These are phyloP conservation scores for Tiaroga cobitis DNA, from an alignment of 2,797 vertebrate species.

Conservation along the genomic window DNA sequence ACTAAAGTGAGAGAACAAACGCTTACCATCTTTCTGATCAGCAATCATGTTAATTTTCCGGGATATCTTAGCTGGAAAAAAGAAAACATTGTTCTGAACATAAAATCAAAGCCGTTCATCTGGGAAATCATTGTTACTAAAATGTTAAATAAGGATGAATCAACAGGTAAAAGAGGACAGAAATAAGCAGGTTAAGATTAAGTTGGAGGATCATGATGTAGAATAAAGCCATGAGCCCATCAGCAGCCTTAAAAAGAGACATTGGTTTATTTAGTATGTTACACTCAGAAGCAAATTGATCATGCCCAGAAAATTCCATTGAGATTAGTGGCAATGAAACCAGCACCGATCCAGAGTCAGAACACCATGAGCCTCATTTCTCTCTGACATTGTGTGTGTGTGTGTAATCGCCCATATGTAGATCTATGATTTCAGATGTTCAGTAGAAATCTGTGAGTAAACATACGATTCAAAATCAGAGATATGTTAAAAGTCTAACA, in stretches of 20 bases:
- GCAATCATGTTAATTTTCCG: conserved; percentile 96
- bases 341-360: conserved; percentile 51
- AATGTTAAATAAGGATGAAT: background rate
- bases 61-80: conserved; percentile 96
- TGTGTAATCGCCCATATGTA: background rate
- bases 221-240: conserved; percentile 32
- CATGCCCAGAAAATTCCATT: conserved; percentile 36
- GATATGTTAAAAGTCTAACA: conserved; percentile 1
- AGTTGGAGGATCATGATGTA: conserved; percentile 20
- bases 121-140: conserved; percentile 23
- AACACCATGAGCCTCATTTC: conserved; percentile 45
- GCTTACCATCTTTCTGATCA: conserved; percentile 98
- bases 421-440: conserved; percentile 26
- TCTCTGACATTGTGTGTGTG: conserved; percentile 12
- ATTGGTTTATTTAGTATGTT: conserved; percentile 27
- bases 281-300: conserved; percentile 22
- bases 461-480: background rate
- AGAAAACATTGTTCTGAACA: conserved; percentile 69
- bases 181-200: conserved; percentile 20
- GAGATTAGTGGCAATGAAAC: conserved; percentile 52
- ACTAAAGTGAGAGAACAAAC: conserved; percentile 55
- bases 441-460: background rate
- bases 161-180: conserved; percentile 28
- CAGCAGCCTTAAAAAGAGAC: conserved; percentile 44
- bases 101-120: conserved; percentile 41